Conservation (phyloP, 2,797 vertebrate genomes). For the Muscicapa comitata region DNA sequence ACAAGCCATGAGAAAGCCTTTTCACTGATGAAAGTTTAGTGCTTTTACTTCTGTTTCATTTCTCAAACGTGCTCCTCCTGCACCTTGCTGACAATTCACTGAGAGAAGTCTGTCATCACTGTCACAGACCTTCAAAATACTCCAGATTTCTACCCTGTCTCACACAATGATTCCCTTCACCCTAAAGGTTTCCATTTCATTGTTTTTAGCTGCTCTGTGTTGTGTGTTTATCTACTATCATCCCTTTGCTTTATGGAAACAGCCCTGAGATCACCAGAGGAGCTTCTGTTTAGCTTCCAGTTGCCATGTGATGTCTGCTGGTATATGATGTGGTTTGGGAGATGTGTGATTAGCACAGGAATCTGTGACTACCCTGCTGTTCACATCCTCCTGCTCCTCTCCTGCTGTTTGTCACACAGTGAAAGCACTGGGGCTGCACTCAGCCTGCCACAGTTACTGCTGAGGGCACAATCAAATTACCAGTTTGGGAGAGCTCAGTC, state of each 20-base stretch:
- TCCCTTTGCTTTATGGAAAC: background rate
- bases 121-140: background rate
- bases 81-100: background rate
- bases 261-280: background rate
- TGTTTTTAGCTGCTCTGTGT: background rate
- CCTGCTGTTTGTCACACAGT: fast-evolving
- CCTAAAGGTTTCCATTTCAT: background rate
- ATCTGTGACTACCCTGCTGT: background rate
- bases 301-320: background rate
- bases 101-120: background rate
- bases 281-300: background rate
- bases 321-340: background rate
- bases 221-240: background rate
- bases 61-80: background rate
- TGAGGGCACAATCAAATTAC: background rate
- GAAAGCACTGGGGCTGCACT: background rate
- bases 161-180: background rate
- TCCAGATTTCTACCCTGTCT: background rate
- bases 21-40: background rate
- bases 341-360: background rate
- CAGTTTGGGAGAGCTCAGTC: background rate
- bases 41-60: background rate
- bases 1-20: background rate
- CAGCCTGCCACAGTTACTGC: background rate
- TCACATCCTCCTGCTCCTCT: background rate